Base-by-base conservation (phyloP, 1,140 invertebrate species). In the Brachionus manjavacas region DNA sequence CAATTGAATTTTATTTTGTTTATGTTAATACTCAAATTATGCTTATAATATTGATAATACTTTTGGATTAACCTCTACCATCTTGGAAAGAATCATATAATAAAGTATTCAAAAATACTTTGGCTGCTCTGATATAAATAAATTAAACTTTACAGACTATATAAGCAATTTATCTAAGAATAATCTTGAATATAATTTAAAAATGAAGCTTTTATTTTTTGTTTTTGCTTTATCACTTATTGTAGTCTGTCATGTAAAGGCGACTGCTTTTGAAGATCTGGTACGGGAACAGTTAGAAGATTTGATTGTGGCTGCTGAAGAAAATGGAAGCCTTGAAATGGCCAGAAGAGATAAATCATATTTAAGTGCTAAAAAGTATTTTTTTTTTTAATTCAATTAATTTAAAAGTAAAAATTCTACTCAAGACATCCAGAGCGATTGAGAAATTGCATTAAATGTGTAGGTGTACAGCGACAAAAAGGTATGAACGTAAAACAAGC, bases 401-500 rank as follows among this genome's bases (percentile, higher is more conserved):
- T 74, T 16, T 43, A 7, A 46, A 74, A 41, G 11, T 11, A 16
- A 43, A 74, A 16, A 41, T 74, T 74, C 6, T 41, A 41, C 46
- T 16, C 4, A 25, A 81, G 79, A 81, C 79, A 64, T n/a, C 52
- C 79, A 6, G 64, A 60, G 41, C 11, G 79, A 81, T 41, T 81
- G 20, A 60, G 64, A 81, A 20, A 60, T 31, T 81, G 79, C 16
- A 43, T 81, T 35, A 60, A 81, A 60, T 81, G 79, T 68, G 79
- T 81, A 20, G 79, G 79, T 46, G 35, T 16, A 1, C 49, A 81
- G 11, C 49, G 79, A 14, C 23, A 81, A 68, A 81, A 81, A 64
- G 79, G 79, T 20, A 35, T 28, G 28, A 81, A 81, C 52, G 79
- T 81, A 16, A 81, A 81, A 81, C 52, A 81, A 68, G 79, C 79